Evolutionary conservation across 2,888 invertebrate genomes (phyloP).

Genomic region (Nycteola revayana): DNA sequence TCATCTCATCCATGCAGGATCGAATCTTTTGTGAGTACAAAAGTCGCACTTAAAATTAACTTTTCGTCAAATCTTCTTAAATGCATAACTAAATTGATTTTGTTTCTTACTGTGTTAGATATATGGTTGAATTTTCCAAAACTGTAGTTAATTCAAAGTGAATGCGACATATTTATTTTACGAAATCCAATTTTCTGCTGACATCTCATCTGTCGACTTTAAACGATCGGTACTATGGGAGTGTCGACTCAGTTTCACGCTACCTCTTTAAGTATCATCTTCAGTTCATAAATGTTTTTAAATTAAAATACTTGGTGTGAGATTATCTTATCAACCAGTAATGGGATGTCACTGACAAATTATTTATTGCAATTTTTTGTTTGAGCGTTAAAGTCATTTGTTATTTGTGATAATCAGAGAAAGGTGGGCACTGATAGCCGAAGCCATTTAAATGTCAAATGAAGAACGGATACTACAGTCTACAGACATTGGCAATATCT

Average conservation of each 20-base stretch:
- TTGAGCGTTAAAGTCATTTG: too few species aligned
- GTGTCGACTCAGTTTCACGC: slow-evolving; percentile 74
- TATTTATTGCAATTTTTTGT: slow-evolving; percentile 14
- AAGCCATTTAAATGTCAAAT: too few species aligned
- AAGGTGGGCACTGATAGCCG: too few species aligned
- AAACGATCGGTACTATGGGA: slow-evolving; percentile 68
- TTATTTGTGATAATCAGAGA: too few species aligned
- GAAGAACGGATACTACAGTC: too few species aligned
- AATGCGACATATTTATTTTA: slow-evolving; percentile 80
- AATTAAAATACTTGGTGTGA: slow-evolving; percentile 36
- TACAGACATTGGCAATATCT: too few species aligned
- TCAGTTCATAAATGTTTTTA: slow-evolving; percentile 41
- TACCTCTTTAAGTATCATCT: slow-evolving; percentile 59
- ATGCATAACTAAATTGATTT: slow-evolving; percentile 19
- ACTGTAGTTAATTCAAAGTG: slow-evolving; percentile 53
- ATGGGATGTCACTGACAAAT: slow-evolving; percentile 13
- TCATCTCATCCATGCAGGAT: slow-evolving; percentile 56
- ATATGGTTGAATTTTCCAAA: slow-evolving; percentile 37
- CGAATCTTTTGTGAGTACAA: slow-evolving; percentile 66
- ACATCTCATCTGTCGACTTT: slow-evolving; percentile 81
- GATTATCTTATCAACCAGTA: slow-evolving; percentile 23
- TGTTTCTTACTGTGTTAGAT: slow-evolving; percentile 25
- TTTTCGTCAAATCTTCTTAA: slow-evolving; percentile 51
- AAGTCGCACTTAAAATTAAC: slow-evolving; percentile 74
- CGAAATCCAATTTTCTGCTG: slow-evolving; percentile 82